Evolutionary conservation across 2,888 invertebrate species (phyloP), one percentile per base, ranked within the genome.

Genomic region (Bombylius discolor): DNA sequence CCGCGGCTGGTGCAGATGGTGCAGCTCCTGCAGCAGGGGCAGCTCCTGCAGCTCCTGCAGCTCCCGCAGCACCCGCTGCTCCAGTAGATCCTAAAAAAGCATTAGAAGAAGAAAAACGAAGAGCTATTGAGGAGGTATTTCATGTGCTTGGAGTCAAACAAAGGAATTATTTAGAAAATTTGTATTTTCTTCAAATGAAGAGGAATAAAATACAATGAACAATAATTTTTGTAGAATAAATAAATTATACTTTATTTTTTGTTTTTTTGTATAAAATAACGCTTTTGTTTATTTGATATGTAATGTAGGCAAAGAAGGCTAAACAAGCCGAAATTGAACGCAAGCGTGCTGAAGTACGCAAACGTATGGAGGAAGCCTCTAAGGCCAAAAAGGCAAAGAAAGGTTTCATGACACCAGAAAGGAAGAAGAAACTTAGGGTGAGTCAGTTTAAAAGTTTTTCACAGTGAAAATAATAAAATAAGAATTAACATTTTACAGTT

Each of bases 321-420:
- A 96, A 93, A 82, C 94, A 92, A 83, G 88, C 88, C 76, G 94
- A 96, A 78, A 94, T 94, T 78, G 96, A 96, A 80, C 88, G 93
- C 81, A 95, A 96, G 83, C 92, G 96, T 80, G 96, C 96, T 75
- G 96, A 97, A 79, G 96, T 97, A 78, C 89, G 96, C 78, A 92
- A 92, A 81, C 93, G 96, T 75, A 89, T 97, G 83, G 97, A 98
- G 80, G 96, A 96, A 78, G 94, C 95, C 78, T 93, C 95, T 77
- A 92, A 93, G 76, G 93, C 92, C 75, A 97, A 97, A 81, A 96
- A 95, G 81, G 94, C 93, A 76, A 98, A 98, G 89, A 98, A 97
- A 81, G 98, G 98, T 84, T 97, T 98, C 87, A 96, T 96, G 93
- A 96, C 98, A 72, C 96, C 97, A 62, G 97, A 98, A 80, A 94